phyloP scores from a whole-genome alignment of 2,797 vertebrate species.

The Hyperoplus lanceolatus region DNA sequence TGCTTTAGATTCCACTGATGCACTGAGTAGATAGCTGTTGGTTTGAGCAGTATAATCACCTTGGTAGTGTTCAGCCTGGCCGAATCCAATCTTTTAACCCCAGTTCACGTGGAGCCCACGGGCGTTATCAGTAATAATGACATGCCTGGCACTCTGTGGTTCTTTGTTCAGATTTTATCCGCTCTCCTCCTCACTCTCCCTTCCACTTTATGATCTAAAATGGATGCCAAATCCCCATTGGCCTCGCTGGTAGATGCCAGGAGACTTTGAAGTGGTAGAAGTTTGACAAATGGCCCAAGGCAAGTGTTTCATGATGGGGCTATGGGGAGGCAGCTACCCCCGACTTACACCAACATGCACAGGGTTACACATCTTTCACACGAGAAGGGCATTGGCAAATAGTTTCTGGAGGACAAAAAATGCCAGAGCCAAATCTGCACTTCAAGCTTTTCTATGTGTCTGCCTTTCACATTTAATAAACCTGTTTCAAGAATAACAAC shows the following conservation, averaged over 20 bases:
- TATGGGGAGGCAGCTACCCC: slow-evolving; percentile 48
- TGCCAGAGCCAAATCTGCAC: no score
- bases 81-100: slow-evolving; percentile 50
- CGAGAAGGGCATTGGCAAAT: slow-evolving; percentile 44
- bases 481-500: no score
- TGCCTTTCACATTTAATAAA: neutral
- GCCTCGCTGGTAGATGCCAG: slow-evolving; percentile 72
- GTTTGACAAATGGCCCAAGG: slow-evolving; percentile 79
- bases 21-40: slow-evolving; percentile 5
- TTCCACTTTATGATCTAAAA: slow-evolving; percentile 81
- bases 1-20: slow-evolving; percentile 48
- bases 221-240: slow-evolving; percentile 77
- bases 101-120: slow-evolving; percentile 27
- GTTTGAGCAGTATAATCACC: slow-evolving; percentile 35
- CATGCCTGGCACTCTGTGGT: slow-evolving; percentile 47
- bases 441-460: slow-evolving; percentile 3
- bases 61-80: slow-evolving; percentile 36
- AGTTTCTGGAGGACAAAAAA: slow-evolving; percentile 62
- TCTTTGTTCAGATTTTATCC: slow-evolving; percentile 72
- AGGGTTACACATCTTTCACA: slow-evolving; percentile 41
- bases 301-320: slow-evolving; percentile 68
- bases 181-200: slow-evolving; percentile 44
- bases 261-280: slow-evolving; percentile 83
- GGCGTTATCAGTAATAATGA: slow-evolving; percentile 49
- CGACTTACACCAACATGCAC: slow-evolving; percentile 30